Evolutionary conservation across 2,113 vertebrate species (phyloP).

Genomic region (Microtus pennsylvanicus): DNA sequence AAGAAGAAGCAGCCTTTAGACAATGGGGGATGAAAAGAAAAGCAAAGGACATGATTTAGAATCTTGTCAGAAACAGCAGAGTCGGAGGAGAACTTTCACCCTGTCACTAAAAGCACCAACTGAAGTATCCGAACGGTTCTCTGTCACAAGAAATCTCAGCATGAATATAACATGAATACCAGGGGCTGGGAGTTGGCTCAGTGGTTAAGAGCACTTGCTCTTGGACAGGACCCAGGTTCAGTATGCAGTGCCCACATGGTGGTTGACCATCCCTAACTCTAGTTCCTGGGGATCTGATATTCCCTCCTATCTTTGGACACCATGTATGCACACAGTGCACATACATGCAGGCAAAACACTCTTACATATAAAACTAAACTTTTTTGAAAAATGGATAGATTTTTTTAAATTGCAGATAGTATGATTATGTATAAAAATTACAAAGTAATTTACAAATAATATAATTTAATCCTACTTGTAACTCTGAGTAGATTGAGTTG

Average conservation of each 20-base stretch:
- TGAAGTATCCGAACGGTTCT: neutral
- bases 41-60: neutral
- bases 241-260: too few relatives aligned
- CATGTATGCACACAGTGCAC: neutral
- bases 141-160: neutral
- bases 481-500: neutral
- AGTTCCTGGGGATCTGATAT: neutral
- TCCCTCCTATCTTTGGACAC: neutral
- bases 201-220: neutral
- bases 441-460: slow-evolving; percentile 33
- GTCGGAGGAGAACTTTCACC: neutral
- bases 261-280: neutral
- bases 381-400: too few relatives aligned
- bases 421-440: neutral
- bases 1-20: neutral
- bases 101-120: neutral
- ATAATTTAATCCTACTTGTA: slow-evolving; percentile 14
- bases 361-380: neutral
- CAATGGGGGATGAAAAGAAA: neutral
- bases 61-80: neutral
- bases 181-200: neutral
- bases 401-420: neutral
- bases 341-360: neutral
- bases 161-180: neutral
- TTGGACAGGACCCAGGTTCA: neutral